Base-by-base conservation (phyloP, 2,113 vertebrate species). In the Thinocorus orbignyianus region DNA sequence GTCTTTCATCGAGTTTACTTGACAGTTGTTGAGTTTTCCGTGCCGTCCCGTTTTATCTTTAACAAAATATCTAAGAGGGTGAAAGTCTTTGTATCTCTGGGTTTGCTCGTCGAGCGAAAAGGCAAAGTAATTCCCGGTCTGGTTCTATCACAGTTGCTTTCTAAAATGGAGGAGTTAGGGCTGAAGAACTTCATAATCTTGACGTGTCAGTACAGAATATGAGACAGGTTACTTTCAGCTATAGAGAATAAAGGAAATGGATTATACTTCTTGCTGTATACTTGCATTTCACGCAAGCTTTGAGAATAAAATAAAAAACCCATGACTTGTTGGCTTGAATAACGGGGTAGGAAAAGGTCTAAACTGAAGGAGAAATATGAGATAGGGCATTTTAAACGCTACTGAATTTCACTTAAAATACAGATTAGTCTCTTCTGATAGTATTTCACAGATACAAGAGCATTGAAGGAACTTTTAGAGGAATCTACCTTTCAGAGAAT, bases 41-140 rank as follows among this genome's bases (percentile, higher is more conserved):
- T 3, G 33, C 19, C 3, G 15, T 5, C 6, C 19, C 24, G 0
- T 17, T 30, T 51, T 31, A 8, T 3, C 74, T 69, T 25, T 9
- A 48, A 39, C 8, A 28, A 58, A 72, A 41, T 8, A 25, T 5
- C 19, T 11, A 10, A 14, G 41, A n/a, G 11, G 11, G 10, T 16
- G 10, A 17, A 39, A 68, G 35, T 10, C 23, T 37, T 6, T 23
- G 1, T 28, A 17, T n/a, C 28, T 13, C 17, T n/a, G 25, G 31
- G 42, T 57, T 57, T 31, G 28, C 33, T 57, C 3, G 0, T 24
- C 11, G 48, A 7, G 13, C 30, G 22, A 33, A 62, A 35, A 51
- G 17, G 28, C 17, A 19, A 17, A 55, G 5, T 17, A 26, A 71
- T 30, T 55, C 11, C 30, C 2, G 1, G 11, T 22, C 12, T 25